Conservation (phyloP, 2,888 invertebrate species). For the Rotaria socialis region DNA sequence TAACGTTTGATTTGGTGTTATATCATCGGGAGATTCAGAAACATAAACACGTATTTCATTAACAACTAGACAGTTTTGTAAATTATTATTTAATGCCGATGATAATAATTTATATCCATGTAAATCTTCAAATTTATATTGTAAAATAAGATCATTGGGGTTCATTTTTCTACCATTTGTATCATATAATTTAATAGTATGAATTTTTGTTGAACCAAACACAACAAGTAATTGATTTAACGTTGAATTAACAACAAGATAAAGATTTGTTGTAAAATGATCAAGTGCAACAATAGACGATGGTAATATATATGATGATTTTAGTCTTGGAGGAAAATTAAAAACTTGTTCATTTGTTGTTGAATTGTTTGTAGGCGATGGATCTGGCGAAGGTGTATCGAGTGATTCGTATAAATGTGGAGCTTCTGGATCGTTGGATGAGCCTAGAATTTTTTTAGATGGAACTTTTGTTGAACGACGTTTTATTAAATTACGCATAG, state of each 20-base stretch:
- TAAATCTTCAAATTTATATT: conserved; percentile 33
- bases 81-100: conserved; percentile 19
- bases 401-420: conserved; percentile 27
- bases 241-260: conserved; percentile 1
- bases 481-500: conserved; percentile 30
- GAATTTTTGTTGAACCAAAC: conserved; percentile 37
- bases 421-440: background rate
- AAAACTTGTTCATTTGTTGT: background rate
- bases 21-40: background rate
- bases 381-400: background rate
- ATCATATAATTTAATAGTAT: conserved; percentile 26
- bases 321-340: background rate
- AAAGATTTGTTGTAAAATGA: conserved; percentile 36
- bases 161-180: background rate
- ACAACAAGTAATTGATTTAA: conserved; percentile 25
- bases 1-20: background rate
- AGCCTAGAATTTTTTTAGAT: conserved; percentile 28
- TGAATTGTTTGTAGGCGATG: background rate
- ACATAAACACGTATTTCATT: conserved; percentile 35
- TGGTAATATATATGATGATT: background rate
- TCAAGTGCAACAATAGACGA: background rate
- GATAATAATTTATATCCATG: conserved; percentile 33
- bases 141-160: background rate
- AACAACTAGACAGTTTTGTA: background rate
- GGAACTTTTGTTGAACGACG: conserved; percentile 9